Evolutionary conservation across 2,888 invertebrate species (phyloP), one percentile per base, ranked within the genome.

Genomic region (Morpho deidamia): DNA sequence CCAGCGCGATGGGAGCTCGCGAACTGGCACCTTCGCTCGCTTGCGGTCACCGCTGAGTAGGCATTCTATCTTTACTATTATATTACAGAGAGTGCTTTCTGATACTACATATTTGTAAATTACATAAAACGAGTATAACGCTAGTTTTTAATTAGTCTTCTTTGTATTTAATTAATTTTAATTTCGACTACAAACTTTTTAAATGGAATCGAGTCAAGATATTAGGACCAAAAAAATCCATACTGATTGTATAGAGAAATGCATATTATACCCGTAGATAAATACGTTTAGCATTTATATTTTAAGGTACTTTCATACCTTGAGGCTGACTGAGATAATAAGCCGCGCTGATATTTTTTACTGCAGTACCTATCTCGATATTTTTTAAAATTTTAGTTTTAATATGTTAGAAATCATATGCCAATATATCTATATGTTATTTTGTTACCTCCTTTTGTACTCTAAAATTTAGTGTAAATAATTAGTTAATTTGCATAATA

Each of bases 1-100:
- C 95, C 96, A 95, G 70, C 96, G 92, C 65, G 95, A 94, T 55
- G 95, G 95, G 91, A 94, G 92, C 75, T 93, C 92, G 52, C 78
- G 74, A 53, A 81, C 83, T 59, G 87, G 81, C 61, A 86, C 83
- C 66, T 84, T 79, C 34, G 76, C 70, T 43, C 72, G 73, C 74
- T 80, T 79, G 61, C 69, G 70, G 44, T 75, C 74, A 54, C 83
- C 83, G 67, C 85, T 60, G 56, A 44, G 41, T 60, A 55, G 49
- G 56, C 51, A 60, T 56, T 48, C 48, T 39, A 49, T 44, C 11
- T 48, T 51, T 51, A 54, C 48, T 57, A 54, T 14, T 37, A 37
- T 10, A 37, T 23, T 23, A 23, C 23, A 23, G 2, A 23, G 5
- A 37, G 8, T 37, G 37, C 37, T 37, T 37, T 37, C 37, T 37